These are phyloP conservation scores for Etia nguti DNA, from an alignment of 2,113 vertebrate species.

Conservation along the genomic window DNA sequence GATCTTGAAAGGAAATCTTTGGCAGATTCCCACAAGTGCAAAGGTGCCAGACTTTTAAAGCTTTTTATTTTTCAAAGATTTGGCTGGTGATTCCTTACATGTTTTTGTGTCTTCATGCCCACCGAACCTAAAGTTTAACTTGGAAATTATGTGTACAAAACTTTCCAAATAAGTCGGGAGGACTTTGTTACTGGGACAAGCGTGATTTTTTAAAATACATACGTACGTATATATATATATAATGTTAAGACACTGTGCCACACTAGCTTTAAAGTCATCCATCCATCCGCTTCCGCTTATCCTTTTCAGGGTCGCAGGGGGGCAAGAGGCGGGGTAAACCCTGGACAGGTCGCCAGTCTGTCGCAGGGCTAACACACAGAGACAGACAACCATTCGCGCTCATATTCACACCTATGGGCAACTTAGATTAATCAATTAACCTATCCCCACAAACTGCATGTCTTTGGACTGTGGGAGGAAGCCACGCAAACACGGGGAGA, in stretches of 20 bases:
- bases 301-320: no score
- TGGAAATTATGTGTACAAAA: not conserved
- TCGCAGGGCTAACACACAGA: no score
- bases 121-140: not conserved
- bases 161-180: not conserved
- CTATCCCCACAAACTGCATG: no score
- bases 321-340: no score
- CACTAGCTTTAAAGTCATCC: not conserved
- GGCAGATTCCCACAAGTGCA: not conserved
- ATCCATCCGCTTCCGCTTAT: no score
- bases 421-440: no score
- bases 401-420: no score
- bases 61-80: not conserved
- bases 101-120: not conserved
- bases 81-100: not conserved
- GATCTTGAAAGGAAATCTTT: not conserved
- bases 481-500: no score
- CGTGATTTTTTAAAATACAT: not conserved
- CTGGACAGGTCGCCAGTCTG: no score
- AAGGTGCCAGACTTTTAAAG: not conserved
- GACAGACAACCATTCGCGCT: no score
- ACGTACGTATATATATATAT: no score
- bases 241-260: not conserved
- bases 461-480: no score
- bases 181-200: not conserved